Conservation (phyloP, 2,797 vertebrate genomes). For the Chaetodon trifasciatus region DNA sequence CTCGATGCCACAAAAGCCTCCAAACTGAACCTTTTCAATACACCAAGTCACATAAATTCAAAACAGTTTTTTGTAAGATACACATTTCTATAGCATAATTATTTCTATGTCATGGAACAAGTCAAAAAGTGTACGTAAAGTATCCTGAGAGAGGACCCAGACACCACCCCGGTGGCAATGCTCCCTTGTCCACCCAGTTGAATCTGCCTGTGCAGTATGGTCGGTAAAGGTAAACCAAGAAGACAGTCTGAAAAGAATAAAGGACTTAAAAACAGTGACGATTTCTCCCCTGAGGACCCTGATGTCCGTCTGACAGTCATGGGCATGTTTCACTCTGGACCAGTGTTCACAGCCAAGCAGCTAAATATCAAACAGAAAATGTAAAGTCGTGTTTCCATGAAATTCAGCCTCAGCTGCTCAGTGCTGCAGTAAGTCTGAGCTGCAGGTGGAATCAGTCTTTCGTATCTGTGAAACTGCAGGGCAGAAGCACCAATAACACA, state of each 20-base stretch:
- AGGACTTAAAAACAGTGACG: no score
- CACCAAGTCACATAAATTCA: background rate
- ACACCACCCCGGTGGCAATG: no score
- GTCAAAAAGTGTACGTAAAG: no score
- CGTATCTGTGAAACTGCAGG: slow-evolving; percentile 63
- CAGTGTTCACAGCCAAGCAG: background rate
- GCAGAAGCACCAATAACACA: slow-evolving; percentile 64
- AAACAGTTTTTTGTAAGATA: background rate
- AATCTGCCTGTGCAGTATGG: background rate
- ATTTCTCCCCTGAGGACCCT: background rate
- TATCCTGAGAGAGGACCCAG: no score
- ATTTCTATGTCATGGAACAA: background rate
- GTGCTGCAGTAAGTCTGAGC: slow-evolving; percentile 41
- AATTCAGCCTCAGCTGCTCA: slow-evolving; percentile 46
- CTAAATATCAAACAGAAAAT: slow-evolving; percentile 40
- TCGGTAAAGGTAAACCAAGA: background rate
- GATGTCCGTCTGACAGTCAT: background rate
- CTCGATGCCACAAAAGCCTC: no score
- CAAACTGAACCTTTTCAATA: background rate
- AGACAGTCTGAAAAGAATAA: background rate
- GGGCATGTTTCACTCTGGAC: slow-evolving; percentile 8
- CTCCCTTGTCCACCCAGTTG: no score
- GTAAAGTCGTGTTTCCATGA: slow-evolving; percentile 32
- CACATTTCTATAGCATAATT: background rate
- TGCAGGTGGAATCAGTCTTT: slow-evolving; percentile 72